Conservation (phyloP, 1,140 invertebrate genomes). For the Littorina saxatilis region DNA sequence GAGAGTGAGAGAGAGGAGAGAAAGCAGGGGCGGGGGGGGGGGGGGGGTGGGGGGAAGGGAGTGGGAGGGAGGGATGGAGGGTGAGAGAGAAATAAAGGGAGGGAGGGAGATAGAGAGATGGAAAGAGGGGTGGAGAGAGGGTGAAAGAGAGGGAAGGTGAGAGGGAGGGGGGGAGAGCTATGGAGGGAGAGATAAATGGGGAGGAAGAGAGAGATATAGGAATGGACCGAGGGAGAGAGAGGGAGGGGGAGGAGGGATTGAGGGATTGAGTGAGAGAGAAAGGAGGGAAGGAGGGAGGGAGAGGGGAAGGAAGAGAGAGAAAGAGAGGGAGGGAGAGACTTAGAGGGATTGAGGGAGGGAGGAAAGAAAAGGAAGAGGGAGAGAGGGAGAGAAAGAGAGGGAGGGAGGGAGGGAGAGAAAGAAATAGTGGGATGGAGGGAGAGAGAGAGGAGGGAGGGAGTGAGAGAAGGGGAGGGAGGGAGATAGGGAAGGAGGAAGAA, state of each 20-base stretch:
- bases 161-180: too few relatives aligned
- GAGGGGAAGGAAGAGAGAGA: background rate
- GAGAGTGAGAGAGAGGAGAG: background rate
- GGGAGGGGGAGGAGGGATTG: too few relatives aligned
- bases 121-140: too few relatives aligned
- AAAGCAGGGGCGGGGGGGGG: background rate
- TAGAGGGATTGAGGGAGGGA: too few relatives aligned
- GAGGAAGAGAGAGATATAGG: too few relatives aligned
- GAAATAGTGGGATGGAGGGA: background rate
- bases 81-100: background rate
- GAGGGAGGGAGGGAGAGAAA: background rate
- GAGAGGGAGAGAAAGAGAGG: background rate
- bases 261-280: conserved; percentile 19
- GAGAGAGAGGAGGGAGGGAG: background rate
- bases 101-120: conserved; percentile 5
- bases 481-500: background rate
- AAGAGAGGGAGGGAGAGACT: conserved; percentile 2
- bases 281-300: background rate
- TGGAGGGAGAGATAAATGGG: too few relatives aligned
- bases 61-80: too few relatives aligned
- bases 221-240: too few relatives aligned
- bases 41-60: background rate
- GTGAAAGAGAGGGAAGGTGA: too few relatives aligned
- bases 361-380: background rate
- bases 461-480: background rate